These are phyloP conservation scores for Pseudococcus viburni DNA, from an alignment of 2,888 invertebrate genomes.

Conservation along the genomic window DNA sequence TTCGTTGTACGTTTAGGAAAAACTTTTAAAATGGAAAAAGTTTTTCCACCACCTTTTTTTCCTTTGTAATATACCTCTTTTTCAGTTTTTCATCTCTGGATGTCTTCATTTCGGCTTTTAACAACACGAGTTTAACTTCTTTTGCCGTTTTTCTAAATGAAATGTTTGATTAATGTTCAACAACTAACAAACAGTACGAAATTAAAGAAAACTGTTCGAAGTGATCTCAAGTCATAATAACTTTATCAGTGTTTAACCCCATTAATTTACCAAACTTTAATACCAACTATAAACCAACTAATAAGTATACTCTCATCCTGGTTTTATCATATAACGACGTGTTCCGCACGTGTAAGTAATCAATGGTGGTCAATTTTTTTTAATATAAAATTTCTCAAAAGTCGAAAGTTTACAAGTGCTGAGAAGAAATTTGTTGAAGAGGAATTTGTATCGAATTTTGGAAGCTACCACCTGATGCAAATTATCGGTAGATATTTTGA, in stretches of 20 bases:
- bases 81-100: constrained; percentile 41
- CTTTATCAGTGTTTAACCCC: constrained; percentile 34
- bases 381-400: too few species aligned
- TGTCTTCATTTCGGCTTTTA: constrained; percentile 53
- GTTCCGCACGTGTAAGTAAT: neutral
- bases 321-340: constrained; percentile 6
- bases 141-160: constrained; percentile 50
- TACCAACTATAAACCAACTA: neutral
- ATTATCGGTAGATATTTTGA: too few species aligned
- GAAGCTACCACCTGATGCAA: too few species aligned
- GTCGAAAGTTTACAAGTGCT: too few species aligned
- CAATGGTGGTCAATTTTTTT: neutral
- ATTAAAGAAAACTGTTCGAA: constrained; percentile 47
- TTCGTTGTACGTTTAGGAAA: constrained; percentile 43
- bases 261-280: constrained; percentile 15
- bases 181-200: constrained; percentile 45
- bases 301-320: neutral
- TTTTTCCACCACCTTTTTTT: constrained; percentile 51
- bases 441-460: too few species aligned
- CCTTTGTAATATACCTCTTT: constrained; percentile 46
- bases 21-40: constrained; percentile 51
- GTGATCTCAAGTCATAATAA: constrained; percentile 42
- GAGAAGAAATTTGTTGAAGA: too few species aligned
- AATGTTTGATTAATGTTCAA: constrained; percentile 53
- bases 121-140: constrained; percentile 50